A percentile compares a stretch with the other conserved stretches of the same genome.
Conservation (phyloP, 2,797 vertebrate genomes). For the Macropus fuliginosus region DNA sequence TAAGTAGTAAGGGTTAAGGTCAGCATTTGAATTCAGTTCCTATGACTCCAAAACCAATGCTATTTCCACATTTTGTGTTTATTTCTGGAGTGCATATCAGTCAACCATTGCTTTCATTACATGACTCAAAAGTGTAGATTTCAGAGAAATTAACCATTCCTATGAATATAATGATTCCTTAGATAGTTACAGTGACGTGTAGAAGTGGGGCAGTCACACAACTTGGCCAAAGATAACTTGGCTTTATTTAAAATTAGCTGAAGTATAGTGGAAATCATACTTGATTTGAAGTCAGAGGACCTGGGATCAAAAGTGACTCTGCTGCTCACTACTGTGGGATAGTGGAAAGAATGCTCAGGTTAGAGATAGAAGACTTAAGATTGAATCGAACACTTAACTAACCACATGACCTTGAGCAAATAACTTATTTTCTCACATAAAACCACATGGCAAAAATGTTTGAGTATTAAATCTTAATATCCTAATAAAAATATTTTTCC, state of each 20-base stretch:
- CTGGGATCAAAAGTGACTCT: neutral
- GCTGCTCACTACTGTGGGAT: neutral
- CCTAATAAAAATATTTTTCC: neutral
- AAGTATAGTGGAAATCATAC: neutral
- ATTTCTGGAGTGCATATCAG: neutral
- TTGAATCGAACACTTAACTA: neutral
- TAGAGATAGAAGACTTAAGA: neutral
- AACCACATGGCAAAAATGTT: neutral
- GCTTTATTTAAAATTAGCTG: constrained; percentile 11
- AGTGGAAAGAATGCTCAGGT: neutral
- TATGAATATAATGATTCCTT: neutral
- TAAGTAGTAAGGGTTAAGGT: neutral
- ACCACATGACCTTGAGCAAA: neutral
- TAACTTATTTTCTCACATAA: neutral
- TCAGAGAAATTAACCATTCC: neutral
- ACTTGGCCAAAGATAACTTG: neutral
- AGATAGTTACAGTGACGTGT: neutral
- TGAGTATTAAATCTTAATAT: neutral
- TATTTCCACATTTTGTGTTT: neutral
- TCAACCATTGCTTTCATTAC: neutral
- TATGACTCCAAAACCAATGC: neutral
- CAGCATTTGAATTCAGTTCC: neutral
- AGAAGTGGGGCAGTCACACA: neutral
- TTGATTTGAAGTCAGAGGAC: constrained; percentile 16
- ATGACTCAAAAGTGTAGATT: neutral